Evolutionary conservation across 2,797 vertebrate species (phyloP), one percentile per base, ranked within the genome.

Genomic region (Telmatherina bonti): DNA sequence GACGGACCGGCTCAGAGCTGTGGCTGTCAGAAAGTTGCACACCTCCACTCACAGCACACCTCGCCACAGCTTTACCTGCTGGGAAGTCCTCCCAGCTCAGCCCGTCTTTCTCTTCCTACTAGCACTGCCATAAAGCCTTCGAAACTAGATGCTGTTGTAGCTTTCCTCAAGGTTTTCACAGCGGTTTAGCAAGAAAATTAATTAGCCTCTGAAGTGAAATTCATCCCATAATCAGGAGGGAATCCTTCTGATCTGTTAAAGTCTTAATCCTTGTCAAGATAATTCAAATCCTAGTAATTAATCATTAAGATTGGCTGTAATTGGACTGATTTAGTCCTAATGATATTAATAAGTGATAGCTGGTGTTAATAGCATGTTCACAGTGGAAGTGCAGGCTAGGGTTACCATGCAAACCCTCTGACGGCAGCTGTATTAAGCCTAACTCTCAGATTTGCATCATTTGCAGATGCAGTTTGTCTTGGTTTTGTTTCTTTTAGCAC

Each of bases 1-100:
- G 92, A 62, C 91, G 62, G 94, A 95, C 95, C 93, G 65, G 86
- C 90, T 92, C 92, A 76, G 86, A 60, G 57, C 74, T 70, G 67
- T 67, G 72, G 68, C 29, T 67, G 65, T 55, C 60, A 8, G 20
- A 33, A 33, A 43, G 35, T 53, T 31, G 35, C 69, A 8, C 53
- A n/a, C 43, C 29, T 43, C 1, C 1, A 60, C 58, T 9, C 24
- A 12, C 20, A 20, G 41, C 24, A 55, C 63, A 51, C 16, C 2
- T 52, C 52, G 26, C 29, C 31, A 67, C 69, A 53, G 15, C 27
- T 54, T 67, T 24, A 62, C 60, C 65, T 60, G 18, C n/a, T 12
- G 29, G 26, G 54, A 7, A 1, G 24, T 12, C 4, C 11, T 45
- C 29, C 51, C 58, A 16, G 52, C 27, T 15, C 11, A 27, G 24